Evolutionary conservation across 2,888 invertebrate genomes (phyloP), one percentile per base, ranked within the genome.

Genomic region (Prosopocoilus inquinatus): DNA sequence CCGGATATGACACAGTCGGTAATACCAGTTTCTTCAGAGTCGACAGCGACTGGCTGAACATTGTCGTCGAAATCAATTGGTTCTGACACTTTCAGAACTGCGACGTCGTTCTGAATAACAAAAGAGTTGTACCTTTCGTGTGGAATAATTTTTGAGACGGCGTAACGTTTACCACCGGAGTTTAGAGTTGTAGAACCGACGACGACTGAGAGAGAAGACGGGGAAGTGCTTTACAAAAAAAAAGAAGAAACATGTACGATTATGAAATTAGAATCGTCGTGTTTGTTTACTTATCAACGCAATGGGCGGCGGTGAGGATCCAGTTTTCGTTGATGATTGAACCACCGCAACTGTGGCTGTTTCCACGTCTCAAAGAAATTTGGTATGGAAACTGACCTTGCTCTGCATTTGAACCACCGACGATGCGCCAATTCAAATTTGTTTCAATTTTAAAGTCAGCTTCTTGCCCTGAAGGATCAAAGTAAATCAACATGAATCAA

Each of bases 291-390:
- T 50, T 16, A 20, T 39, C 39, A 16, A 57, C 16, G 34, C 57
- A 57, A 47, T 57, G 57, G 5, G 57, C 57, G n/a, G 57, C 57
- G 2, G 57, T 57, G 33, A 57, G 49, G 16, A 57, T 43, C 38
- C 50, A 50, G 11, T 43, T 45, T 41, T 47, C 15, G 11, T 50
- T 46, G 16, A 57, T 47, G 36, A 57, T 57, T 9, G 57, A 57
- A 3, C 57, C 57, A n/a, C 57, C 57, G 12, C 57, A 57, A 35
- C 46, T 47, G 32, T 57, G 57, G 9, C 53, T 43, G 16, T 44
- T 44, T 15, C 49, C 35, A 38, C 36, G 49, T 53, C 51, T 39
- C 15, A 53, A 48, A 2, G 53, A 49, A 33, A 57, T 36, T 44
- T 59, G 56, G 33, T 53, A 51, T 7, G 56, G 53, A 44, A 57